These are phyloP conservation scores for Syndactyla subalaris DNA, from an alignment of 2,797 vertebrate species.

Conservation along the genomic window DNA sequence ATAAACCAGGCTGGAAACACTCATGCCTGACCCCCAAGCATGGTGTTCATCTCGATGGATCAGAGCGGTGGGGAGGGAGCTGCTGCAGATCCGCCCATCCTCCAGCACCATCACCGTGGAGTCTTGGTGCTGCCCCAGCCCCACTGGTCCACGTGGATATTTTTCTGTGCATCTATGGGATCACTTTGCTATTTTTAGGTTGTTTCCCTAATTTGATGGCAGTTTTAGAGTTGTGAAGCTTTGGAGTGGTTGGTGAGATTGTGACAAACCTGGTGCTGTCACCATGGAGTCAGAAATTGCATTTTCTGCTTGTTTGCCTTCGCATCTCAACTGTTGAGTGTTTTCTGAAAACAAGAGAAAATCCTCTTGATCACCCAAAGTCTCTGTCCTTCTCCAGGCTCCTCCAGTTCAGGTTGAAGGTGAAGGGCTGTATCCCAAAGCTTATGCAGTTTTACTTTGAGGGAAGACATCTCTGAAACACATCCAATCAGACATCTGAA, in stretches of 20 bases:
- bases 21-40: background rate
- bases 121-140: too few relatives aligned
- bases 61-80: background rate
- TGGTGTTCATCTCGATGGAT: rapidly evolving
- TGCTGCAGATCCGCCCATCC: rapidly evolving
- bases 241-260: too few relatives aligned
- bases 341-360: background rate
- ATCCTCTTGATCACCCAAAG: background rate
- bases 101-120: rapidly evolving
- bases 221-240: too few relatives aligned
- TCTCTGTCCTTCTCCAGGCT: background rate
- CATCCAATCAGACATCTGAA: background rate
- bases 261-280: too few relatives aligned
- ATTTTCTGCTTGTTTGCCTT: too few relatives aligned
- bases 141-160: too few relatives aligned
- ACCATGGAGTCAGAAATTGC: too few relatives aligned
- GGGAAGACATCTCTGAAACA: background rate
- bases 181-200: too few relatives aligned
- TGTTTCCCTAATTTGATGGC: too few relatives aligned
- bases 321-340: too few relatives aligned
- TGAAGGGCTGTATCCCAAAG: background rate
- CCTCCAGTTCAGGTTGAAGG: background rate
- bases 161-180: too few relatives aligned
- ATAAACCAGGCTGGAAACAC: background rate
- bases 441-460: background rate